Evolutionary conservation across 2,888 invertebrate genomes (phyloP), one percentile per base, ranked within the genome.

Genomic region (Pyrrhia umbra): DNA sequence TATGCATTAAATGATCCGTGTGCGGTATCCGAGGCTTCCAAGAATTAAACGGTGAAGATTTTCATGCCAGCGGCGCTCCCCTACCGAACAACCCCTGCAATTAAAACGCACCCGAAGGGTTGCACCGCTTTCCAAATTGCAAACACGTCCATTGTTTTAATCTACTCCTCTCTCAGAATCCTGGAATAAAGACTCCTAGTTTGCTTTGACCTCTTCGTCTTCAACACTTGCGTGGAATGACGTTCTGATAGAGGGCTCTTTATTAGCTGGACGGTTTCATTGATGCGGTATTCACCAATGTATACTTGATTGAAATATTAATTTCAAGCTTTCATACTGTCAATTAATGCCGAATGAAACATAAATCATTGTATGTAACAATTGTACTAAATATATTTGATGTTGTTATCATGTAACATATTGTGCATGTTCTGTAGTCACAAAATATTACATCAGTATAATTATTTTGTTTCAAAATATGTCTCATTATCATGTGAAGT

Each of bases 111-210:
- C 90, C 90, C 90, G 85, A 92, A 93, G 93, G 93, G 93, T 92
- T 93, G 93, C 93, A 93, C 83, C 89, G 88, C 86, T 89, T 88
- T 90, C 88, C 78, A 87, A 90, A 94, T 94, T 93, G 90, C 92
- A 92, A 91, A 91, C 94, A 93, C 93, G 93, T 93, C 87, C 93
- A 92, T 94, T 93, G 93, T 93, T 93, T 93, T 93, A 93, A 93
- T 93, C 90, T 90, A 86, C 91, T 90, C 80, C 85, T 83, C 87
- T 85, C 84, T 78, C 82, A 83, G 87, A 89, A 90, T 87, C 88
- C 87, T 84, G 85, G 81, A 88, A 87, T 83, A 84, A 87, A 82
- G 80, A 80, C 75, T 70, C 64, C 90, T 85, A 84, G 73, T 84
- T 68, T 85, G 85, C 42, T 72, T 59, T 81, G 91, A 88, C 69